Evolutionary conservation across 2,797 vertebrate species (phyloP).

Genomic region (Oreortyx pictus): DNA sequence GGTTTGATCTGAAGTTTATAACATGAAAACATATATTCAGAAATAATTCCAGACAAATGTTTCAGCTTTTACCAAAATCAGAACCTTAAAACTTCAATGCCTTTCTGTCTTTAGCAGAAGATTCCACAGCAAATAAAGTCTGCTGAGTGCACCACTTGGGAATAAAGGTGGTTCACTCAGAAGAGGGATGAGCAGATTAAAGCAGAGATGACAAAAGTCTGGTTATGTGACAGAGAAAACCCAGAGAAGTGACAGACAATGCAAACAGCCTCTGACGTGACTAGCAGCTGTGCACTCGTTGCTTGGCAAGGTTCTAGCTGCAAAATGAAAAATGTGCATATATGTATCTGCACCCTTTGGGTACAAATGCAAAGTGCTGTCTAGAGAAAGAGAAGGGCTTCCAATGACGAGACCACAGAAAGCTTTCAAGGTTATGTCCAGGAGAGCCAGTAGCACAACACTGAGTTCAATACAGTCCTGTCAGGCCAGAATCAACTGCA

Average conservation of each 20-base stretch:
- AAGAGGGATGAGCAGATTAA: not conserved
- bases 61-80: not conserved
- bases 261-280: not conserved
- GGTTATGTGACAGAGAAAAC: not conserved
- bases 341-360: not conserved
- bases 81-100: not conserved
- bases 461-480: not conserved
- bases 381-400: not conserved
- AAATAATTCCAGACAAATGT: not conserved
- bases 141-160: not conserved
- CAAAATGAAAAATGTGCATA: accelerated
- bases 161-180: not conserved
- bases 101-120: not conserved
- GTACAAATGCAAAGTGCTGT: not conserved
- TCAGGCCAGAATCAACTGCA: not conserved
- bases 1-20: not conserved
- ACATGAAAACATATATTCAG: not conserved
- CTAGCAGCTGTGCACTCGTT: not conserved
- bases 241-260: not conserved
- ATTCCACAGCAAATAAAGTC: not conserved
- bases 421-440: not conserved
- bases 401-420: not conserved
- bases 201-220: not conserved
- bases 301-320: accelerated
- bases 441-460: not conserved